Base-by-base conservation (phyloP, 1,140 invertebrate genomes). In the Archivesica marissinica region DNA sequence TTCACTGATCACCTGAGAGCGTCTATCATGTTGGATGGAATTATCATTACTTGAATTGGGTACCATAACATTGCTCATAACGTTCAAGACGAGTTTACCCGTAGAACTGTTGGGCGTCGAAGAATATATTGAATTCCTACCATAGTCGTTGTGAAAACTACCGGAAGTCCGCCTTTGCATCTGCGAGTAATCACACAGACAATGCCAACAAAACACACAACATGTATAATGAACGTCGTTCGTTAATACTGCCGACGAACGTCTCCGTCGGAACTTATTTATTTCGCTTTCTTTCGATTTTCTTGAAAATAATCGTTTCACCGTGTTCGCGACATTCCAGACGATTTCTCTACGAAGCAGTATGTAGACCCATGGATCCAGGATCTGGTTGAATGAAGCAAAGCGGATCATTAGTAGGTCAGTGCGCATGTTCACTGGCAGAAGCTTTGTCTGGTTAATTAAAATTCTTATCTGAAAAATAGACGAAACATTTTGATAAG, bases 301-400 rank as follows among this genome's bases (percentile, higher is more conserved):
- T 80, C 56, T 70, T 33, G 88, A 50, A 7, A 88, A 87, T 11
- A 91, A n/a, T 25, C 54, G 87, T 44, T 90, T 90, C 38, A 90
- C 70, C 23, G 87, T 78, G 28, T 72, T 80, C 38, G 89, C 86
- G 9, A 89, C 74, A 41, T 88, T 88, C 89, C 88, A 91, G 7
- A 91, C 76, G 6, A 91, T 66, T 84, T 91, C 89, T n/a, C 90
- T 56, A 4, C 90, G 84, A 25, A 91, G 85, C 1, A 94, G 88
- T 75, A 94, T 94, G 87, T 94, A 94, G 20, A 94, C 93, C 93
- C 93, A 94, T 13, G 94, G 94, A 80, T 94, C 94, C 9, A 94
- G 88, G 44, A 94, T 93, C 56, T 94, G 94, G 88, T 94, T 94
- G 68, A 94, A 88, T 15, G 93, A 94, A 0, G 93, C 93, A 15